Conservation (phyloP, 2,888 invertebrate species). For the Timandra comae region DNA sequence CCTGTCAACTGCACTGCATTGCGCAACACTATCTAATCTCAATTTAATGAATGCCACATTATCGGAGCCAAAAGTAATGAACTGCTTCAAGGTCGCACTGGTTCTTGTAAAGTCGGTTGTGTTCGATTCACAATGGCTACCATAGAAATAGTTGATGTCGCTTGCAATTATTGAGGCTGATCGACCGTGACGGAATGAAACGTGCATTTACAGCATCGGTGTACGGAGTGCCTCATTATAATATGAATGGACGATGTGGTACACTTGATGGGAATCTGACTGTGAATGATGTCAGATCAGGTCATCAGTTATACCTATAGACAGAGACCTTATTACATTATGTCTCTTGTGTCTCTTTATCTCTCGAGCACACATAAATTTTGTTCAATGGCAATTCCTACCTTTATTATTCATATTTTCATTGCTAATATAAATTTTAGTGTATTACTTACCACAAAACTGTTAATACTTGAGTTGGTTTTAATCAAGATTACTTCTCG, state of each 20-base stretch:
- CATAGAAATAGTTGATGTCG: constrained; percentile 13
- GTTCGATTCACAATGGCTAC: constrained; percentile 9
- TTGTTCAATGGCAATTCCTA: too few species aligned
- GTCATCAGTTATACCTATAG: constrained; percentile 2
- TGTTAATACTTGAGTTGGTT: too few species aligned
- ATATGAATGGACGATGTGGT: constrained; percentile 23
- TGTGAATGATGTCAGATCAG: constrained; percentile 8
- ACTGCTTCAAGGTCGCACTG: constrained; percentile 6
- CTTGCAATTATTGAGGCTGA: constrained; percentile 19
- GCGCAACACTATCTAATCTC: constrained; percentile 69
- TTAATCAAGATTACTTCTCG: too few species aligned
- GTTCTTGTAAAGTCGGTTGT: constrained; percentile 1
- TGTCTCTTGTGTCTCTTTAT: too few species aligned
- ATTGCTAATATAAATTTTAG: too few species aligned
- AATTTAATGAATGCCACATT: constrained; percentile 63
- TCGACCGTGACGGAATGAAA: constrained; percentile 20
- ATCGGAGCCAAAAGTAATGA: constrained; percentile 29
- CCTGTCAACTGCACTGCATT: constrained; percentile 59
- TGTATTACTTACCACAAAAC: too few species aligned
- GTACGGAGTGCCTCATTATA: constrained; percentile 21
- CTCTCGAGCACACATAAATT: too few species aligned
- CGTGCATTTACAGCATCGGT: constrained; percentile 12
- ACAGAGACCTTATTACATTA: constrained; percentile 7
- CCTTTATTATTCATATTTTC: too few species aligned
- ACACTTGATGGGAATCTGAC: constrained; percentile 24